Conservation (phyloP, 2,797 vertebrate species). For the Synanceia verrucosa region DNA sequence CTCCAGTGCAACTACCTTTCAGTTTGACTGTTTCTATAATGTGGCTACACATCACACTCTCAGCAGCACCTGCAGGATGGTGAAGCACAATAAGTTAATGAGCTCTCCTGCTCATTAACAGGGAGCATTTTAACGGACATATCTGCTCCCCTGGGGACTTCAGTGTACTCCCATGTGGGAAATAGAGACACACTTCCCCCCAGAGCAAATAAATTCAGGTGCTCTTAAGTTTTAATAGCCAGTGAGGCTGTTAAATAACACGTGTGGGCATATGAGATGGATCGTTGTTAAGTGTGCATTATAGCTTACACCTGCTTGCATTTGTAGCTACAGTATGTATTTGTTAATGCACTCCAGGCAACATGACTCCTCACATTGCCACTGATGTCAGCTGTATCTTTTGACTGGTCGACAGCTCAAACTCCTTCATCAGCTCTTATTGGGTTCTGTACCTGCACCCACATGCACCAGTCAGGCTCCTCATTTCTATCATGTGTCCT, state of each 20-base stretch:
- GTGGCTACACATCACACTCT: conserved; percentile 4
- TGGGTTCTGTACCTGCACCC: neutral
- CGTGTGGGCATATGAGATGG: conserved; percentile 44
- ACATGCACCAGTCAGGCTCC: neutral
- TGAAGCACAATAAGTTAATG: conserved; percentile 25
- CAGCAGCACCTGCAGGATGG: conserved; percentile 4
- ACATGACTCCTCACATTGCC: conserved; percentile 50
- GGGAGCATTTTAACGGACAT: conserved; percentile 39
- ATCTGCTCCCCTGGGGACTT: conserved; percentile 23
- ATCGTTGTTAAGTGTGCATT: conserved; percentile 49
- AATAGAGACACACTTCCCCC: neutral
- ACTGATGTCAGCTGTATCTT: conserved; percentile 64
- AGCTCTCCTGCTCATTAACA: conserved; percentile 42
- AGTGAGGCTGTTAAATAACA: conserved; percentile 39
- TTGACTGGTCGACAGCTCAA: conserved; percentile 22
- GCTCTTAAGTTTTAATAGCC: conserved; percentile 33
- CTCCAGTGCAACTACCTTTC: conserved; percentile 7
- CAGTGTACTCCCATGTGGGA: conserved; percentile 11
- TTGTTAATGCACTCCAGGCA: conserved; percentile 56
- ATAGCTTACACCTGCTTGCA: conserved; percentile 56
- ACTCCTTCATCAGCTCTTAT: conserved; percentile 1
- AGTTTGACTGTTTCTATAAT: conserved; percentile 19
- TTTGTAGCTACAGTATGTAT: conserved; percentile 60
- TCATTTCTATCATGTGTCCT: neutral
- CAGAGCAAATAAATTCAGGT: conserved; percentile 33